Evolutionary conservation across 2,113 vertebrate species (phyloP).

Genomic region (Oryzias curvinotus): DNA sequence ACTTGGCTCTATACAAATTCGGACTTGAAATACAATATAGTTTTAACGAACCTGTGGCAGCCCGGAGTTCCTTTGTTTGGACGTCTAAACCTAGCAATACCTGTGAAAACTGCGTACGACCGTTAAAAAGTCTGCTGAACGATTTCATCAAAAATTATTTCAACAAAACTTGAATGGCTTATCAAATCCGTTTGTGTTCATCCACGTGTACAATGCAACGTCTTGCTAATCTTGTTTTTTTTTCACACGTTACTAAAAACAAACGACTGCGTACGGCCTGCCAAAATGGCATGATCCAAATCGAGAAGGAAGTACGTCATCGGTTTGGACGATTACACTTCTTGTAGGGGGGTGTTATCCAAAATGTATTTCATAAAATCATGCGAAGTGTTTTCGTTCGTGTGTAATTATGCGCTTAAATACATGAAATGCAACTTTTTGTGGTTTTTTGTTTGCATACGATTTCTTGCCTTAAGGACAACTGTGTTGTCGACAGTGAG

Average conservation of each 20-base stretch:
- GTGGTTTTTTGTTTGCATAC: too few species aligned
- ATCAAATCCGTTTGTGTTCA: neutral
- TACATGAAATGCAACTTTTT: neutral
- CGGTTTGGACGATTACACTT: constrained; percentile 10
- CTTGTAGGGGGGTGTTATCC: neutral
- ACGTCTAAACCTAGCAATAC: neutral
- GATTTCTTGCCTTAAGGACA: too few species aligned
- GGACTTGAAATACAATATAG: neutral
- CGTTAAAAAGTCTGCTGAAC: neutral
- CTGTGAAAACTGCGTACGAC: constrained; percentile 21
- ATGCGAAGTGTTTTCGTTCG: too few species aligned
- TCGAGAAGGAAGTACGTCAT: constrained; percentile 70
- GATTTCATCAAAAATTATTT: neutral
- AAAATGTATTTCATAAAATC: neutral
- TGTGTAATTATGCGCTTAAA: neutral
- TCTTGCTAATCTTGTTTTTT: neutral
- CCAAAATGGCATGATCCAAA: constrained; percentile 62
- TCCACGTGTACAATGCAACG: neutral
- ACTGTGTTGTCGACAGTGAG: too few species aligned
- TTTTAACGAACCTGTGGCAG: constrained; percentile 5
- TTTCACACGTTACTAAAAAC: constrained; percentile 45
- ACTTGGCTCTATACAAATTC: too few species aligned
- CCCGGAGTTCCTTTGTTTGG: constrained; percentile 67
- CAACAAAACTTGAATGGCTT: neutral
- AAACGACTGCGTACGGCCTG: constrained; percentile 28